Base-by-base conservation (phyloP, 2,113 vertebrate genomes). In the Albula goreensis region DNA sequence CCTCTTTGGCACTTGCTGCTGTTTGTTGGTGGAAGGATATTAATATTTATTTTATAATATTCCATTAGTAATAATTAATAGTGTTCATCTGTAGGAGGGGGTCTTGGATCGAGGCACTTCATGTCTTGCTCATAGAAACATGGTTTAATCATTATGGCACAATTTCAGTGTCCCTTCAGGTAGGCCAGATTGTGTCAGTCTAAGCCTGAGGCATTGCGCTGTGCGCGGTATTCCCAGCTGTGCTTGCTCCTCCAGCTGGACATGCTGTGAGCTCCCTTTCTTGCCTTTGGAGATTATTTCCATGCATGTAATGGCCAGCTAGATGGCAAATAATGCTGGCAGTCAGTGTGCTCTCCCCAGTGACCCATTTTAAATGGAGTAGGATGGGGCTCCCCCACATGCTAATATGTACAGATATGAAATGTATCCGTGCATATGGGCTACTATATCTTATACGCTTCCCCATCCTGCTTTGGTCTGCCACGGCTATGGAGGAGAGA, bases 231-330 rank as follows among this genome's bases (percentile, higher is more conserved):
- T 41, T 74, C 22, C 70, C 70, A 74, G 70, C 5, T 2, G 8
- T 74, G 70, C 70, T 9, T 19, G 22, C 70, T 74, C 22, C 70
- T 74, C 70, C 70, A 74, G n/a, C 2, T 2, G 2, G 6, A n/a
- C n/a, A 25, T 74, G 70, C 9, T 25, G 22, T 74, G 53, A 74
- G 70, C 80, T 81, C 80, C 50, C 50, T 11, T 81, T 81, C 31
- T 25, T 22, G 80, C 80, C 80, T n/a, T 81, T 81, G 22, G 50
- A 53, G 80, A 81, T 52, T 81, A 19, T 80, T 49, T 12, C 17
- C 78, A 15, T 50, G 25, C 48, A 15, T 31, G 41, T 7, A 81
- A 81, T 81, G 80, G 19, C 51, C 52, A 51, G 51, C 50, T 81
- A n/a, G 70, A 74, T 74, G 19, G 50, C 50, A 17, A 66, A 66